Percentiles rank a stretch among this genome's conserved stretches.
Conservation (phyloP, 2,888 invertebrate species). For the Gryllus longicercus region DNA sequence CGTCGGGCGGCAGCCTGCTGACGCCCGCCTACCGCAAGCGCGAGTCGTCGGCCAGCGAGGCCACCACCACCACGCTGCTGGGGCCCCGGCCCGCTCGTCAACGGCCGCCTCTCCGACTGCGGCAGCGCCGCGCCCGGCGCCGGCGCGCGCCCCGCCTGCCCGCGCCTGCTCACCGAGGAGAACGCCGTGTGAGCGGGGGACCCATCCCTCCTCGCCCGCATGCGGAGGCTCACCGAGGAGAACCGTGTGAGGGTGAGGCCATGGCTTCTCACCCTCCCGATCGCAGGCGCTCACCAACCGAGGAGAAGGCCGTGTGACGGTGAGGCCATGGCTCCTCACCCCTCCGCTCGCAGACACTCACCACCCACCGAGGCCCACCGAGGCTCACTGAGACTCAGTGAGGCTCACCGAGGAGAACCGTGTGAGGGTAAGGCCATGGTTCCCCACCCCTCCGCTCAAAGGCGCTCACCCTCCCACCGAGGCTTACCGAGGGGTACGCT, state of each 20-base stretch:
- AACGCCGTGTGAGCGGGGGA: slow-evolving; percentile 33
- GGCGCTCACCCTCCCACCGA: too few species aligned
- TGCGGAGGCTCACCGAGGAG: too few species aligned
- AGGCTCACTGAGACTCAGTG: too few species aligned
- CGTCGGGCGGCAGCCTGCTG: neutral
- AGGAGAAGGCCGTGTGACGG: neutral
- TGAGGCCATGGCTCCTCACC: too few species aligned
- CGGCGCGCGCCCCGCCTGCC: slow-evolving; percentile 22
- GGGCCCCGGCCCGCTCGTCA: slow-evolving; percentile 48
- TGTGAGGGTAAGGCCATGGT: too few species aligned
- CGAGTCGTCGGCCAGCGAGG: slow-evolving; percentile 75
- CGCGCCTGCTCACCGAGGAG: slow-evolving; percentile 32
- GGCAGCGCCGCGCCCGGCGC: slow-evolving; percentile 23
- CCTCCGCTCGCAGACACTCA: too few species aligned
- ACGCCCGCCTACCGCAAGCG: slow-evolving; percentile 57
- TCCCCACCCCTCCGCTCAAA: too few species aligned
- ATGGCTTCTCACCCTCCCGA: too few species aligned
- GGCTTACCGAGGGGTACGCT: too few species aligned
- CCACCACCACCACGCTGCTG: slow-evolving; percentile 74
- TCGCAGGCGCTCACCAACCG: slow-evolving; percentile 25
- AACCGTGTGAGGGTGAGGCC: too few species aligned
- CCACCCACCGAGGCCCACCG: too few species aligned
- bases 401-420: neutral
- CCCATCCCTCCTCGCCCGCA: slow-evolving; percentile 43
- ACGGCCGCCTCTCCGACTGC: slow-evolving; percentile 24